Evolutionary conservation across 2,797 vertebrate species (phyloP).

Genomic region (Myotis pilosus): DNA sequence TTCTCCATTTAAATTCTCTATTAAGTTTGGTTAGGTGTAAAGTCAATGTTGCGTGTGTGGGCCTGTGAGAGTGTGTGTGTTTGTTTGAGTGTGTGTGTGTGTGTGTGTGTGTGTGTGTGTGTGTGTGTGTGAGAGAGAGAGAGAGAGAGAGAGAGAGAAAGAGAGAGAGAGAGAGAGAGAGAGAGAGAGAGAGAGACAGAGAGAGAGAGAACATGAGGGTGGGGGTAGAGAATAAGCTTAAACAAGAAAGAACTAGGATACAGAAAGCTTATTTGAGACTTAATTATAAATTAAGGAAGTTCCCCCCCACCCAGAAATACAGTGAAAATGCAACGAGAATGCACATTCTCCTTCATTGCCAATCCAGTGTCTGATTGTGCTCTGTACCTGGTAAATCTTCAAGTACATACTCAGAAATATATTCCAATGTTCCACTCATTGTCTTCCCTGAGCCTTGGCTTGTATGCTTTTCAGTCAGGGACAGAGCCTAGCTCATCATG

Average conservation of each 20-base stretch:
- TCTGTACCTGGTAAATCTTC: neutral
- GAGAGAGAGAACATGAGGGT: neutral
- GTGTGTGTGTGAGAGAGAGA: too few relatives aligned
- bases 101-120: neutral
- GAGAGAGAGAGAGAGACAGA: neutral
- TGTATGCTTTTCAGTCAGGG: neutral
- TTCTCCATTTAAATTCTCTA: neutral
- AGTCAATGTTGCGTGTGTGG: neutral
- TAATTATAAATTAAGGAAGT: slow-evolving; percentile 15
- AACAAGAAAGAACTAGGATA: neutral
- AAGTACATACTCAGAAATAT: neutral
- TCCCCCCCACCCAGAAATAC: neutral
- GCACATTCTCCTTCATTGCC: neutral
- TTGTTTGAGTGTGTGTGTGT: neutral
- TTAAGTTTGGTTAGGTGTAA: neutral
- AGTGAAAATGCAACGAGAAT: neutral
- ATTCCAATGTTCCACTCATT: neutral
- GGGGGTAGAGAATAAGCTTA: neutral
- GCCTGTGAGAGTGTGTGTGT: neutral
- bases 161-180: neutral
- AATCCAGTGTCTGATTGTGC: neutral
- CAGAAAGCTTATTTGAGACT: neutral
- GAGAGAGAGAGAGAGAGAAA: neutral
- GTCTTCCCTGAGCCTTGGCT: neutral
- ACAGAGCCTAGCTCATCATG: neutral